Conservation (phyloP, 2,113 vertebrate species). For the Petroica traversi region DNA sequence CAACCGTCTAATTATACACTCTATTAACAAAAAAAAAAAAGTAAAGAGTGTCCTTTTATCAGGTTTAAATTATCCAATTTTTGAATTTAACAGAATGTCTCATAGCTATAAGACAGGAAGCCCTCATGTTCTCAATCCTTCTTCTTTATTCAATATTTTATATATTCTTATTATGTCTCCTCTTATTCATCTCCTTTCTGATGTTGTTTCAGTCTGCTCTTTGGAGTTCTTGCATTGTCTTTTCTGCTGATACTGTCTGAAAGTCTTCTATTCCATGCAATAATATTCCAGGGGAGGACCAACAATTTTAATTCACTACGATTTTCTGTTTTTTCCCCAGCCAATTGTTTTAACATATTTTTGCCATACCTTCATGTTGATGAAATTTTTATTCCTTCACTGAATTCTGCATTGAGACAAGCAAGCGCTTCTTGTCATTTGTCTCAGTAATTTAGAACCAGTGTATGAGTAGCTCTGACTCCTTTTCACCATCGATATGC, state of each 20-base stretch:
- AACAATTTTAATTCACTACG: not conserved
- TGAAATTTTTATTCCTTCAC: not conserved
- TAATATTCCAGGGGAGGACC: not conserved
- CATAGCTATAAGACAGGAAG: not conserved
- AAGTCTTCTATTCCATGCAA: not conserved
- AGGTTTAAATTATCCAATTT: conserved; percentile 9
- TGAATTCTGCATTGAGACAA: not conserved
- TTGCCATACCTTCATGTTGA: not conserved
- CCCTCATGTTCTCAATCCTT: not conserved
- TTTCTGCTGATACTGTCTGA: not conserved
- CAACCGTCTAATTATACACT: not conserved
- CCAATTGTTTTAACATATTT: not conserved
- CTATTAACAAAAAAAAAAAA: not conserved
- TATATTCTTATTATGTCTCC: not conserved
- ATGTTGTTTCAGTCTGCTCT: not conserved
- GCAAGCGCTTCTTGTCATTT: not conserved
- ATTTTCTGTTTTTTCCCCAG: not conserved
- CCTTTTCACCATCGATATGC: not conserved
- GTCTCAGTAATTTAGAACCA: not conserved
- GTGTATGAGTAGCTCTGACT: not conserved
- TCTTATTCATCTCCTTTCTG: not conserved
- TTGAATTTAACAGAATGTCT: conserved; percentile 20
- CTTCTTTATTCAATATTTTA: conserved; percentile 50
- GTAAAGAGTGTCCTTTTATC: not conserved
- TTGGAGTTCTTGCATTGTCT: not conserved